Evolutionary conservation across 2,797 vertebrate genomes (phyloP).

Genomic region (Eulemur mongoz): DNA sequence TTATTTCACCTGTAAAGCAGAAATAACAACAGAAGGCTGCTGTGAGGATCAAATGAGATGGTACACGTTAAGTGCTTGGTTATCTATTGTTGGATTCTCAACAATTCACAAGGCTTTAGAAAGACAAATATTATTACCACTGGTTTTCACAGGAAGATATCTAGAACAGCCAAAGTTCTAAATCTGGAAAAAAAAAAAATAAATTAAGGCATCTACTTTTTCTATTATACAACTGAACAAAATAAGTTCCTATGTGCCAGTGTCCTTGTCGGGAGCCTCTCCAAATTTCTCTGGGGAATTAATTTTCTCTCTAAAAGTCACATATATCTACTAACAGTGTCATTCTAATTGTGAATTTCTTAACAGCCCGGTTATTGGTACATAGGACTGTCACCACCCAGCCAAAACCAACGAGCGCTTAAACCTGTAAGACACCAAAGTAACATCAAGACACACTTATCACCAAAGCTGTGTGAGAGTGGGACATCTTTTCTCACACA

Average conservation of each 20-base stretch:
- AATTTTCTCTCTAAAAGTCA: not conserved
- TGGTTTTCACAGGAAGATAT: slow-evolving; percentile 11
- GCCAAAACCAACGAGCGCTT: not conserved
- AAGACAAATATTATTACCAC: not conserved
- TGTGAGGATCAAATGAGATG: not conserved
- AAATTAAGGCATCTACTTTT: not conserved
- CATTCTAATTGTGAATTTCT: not conserved
- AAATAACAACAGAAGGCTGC: not conserved
- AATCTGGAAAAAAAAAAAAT: not conserved
- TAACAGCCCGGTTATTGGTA: not conserved
- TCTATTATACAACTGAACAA: not conserved
- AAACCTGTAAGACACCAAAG: not conserved
- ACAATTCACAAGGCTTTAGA: not conserved
- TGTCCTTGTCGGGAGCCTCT: not conserved
- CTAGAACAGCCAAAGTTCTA: not conserved
- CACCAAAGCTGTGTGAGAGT: not conserved
- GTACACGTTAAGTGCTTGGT: not conserved
- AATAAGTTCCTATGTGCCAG: not conserved
- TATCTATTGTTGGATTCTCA: not conserved
- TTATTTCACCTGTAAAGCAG: not conserved
- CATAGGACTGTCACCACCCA: not conserved
- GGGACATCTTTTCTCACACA: not conserved
- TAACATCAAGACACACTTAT: not conserved
- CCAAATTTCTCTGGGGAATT: not conserved
- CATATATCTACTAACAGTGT: not conserved